Evolutionary conservation across 2,888 invertebrate genomes (phyloP).

Genomic region (Diabrotica balteata): DNA sequence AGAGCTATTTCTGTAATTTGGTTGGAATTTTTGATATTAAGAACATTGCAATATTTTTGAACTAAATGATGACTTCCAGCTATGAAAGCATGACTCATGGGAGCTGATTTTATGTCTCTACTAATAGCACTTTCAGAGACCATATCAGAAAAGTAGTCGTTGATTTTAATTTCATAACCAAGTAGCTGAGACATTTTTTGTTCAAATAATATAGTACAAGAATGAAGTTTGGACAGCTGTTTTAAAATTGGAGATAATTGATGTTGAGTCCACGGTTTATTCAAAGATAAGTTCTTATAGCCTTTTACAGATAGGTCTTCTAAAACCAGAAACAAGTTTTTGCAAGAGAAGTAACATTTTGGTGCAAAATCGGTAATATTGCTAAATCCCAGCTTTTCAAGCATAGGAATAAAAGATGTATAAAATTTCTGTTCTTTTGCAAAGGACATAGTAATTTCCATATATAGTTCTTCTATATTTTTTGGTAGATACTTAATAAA

Average conservation of each 20-base stretch:
- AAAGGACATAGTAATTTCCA: conserved; percentile 35
- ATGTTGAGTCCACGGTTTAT: conserved; percentile 24
- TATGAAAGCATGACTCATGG: not conserved
- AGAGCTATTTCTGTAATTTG: not conserved
- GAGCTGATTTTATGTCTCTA: conserved; percentile 1
- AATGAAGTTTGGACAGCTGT: conserved; percentile 51
- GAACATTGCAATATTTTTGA: conserved; percentile 26
- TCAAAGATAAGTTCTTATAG: not conserved
- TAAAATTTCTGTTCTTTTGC: conserved; percentile 56
- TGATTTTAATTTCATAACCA: conserved; percentile 39
- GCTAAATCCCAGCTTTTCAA: conserved; percentile 48
- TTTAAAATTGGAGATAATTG: conserved; percentile 41
- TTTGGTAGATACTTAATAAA: conserved; percentile 47
- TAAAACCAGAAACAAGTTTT: conserved; percentile 3
- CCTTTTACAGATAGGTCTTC: not conserved
- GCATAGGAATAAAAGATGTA: conserved; percentile 51
- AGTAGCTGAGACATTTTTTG: conserved; percentile 38
- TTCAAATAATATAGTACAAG: conserved; percentile 52
- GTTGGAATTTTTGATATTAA: not conserved
- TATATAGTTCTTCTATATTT: conserved; percentile 32
- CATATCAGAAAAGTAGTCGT: conserved; percentile 13
- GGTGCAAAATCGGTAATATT: conserved; percentile 48
- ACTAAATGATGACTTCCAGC: not conserved
- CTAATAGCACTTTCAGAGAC: not conserved
- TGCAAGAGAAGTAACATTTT: conserved; percentile 50